Conservation (phyloP, 2,113 vertebrate species). For the Rhabdornis inornatus region DNA sequence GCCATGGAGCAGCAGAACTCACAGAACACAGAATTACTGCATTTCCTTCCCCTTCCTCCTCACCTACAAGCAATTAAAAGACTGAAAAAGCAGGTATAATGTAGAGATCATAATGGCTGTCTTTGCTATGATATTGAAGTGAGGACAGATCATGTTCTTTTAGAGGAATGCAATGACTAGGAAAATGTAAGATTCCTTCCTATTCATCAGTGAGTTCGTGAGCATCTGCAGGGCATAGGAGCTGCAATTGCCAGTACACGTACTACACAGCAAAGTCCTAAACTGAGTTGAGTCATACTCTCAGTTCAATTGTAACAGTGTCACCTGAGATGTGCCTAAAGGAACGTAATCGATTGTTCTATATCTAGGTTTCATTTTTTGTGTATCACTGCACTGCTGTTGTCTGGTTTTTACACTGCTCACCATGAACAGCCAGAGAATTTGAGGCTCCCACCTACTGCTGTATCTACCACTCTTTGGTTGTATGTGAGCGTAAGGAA, state of each 20-base stretch:
- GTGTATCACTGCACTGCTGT: background rate
- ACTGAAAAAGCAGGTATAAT: background rate
- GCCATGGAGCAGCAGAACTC: background rate
- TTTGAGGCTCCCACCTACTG: background rate
- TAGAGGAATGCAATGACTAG: background rate
- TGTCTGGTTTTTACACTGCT: rapidly evolving
- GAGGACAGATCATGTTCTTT: background rate
- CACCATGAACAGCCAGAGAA: background rate
- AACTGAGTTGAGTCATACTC: background rate
- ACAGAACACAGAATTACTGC: background rate
- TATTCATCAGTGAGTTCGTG: background rate
- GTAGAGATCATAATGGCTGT: background rate
- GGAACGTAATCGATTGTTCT: background rate
- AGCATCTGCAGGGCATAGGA: background rate
- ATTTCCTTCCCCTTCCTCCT: background rate
- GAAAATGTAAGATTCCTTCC: background rate
- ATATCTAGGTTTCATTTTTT: background rate
- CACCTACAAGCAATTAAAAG: background rate
- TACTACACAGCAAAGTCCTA: background rate
- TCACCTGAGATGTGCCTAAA: background rate
- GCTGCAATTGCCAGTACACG: background rate
- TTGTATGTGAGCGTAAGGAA: background rate
- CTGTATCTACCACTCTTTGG: background rate
- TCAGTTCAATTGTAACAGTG: background rate
- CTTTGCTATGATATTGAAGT: background rate